phyloP scores from a whole-genome alignment of 1,140 invertebrate species.

The Tetragnatha versicolor region DNA sequence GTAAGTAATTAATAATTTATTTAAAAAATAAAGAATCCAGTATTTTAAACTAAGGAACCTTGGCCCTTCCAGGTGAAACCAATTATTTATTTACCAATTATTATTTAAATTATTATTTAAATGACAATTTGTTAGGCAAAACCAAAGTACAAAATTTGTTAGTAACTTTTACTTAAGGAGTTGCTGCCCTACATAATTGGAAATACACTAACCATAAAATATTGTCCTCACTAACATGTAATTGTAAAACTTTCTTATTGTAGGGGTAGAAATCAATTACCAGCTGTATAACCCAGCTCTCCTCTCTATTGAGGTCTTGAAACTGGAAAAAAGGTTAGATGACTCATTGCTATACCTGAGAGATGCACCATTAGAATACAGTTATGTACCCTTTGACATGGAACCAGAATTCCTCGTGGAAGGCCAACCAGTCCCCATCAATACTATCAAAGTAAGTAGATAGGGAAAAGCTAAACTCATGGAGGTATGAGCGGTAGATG shows the following conservation, averaged over 20 bases:
- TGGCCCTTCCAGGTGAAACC: too few species aligned
- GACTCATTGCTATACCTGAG: conserved; percentile 87
- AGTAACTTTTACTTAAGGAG: too few species aligned
- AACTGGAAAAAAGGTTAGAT: conserved; percentile 93
- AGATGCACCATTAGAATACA: conserved; percentile 92
- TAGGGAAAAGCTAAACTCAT: too few species aligned
- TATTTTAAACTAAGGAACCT: neutral
- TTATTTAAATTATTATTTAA: too few species aligned
- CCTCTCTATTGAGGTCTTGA: conserved; percentile 85
- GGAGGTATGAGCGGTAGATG: too few species aligned
- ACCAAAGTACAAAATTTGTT: too few species aligned
- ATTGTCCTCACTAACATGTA: too few species aligned
- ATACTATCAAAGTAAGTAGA: conserved; percentile 80
- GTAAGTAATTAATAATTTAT: neutral
- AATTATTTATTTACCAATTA: too few species aligned
- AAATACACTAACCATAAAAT: too few species aligned
- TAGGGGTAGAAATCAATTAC: conserved; percentile 86
- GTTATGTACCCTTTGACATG: conserved; percentile 93
- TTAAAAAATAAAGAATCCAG: neutral
- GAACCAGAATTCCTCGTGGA: conserved; percentile 78
- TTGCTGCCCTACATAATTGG: too few species aligned
- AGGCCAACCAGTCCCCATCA: conserved; percentile 82
- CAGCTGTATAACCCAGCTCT: conserved; percentile 95
- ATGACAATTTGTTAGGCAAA: too few species aligned
- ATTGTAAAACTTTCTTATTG: too few species aligned